These are phyloP conservation scores for Melanophora roralis DNA, from an alignment of 2,888 invertebrate genomes.

Conservation along the genomic window DNA sequence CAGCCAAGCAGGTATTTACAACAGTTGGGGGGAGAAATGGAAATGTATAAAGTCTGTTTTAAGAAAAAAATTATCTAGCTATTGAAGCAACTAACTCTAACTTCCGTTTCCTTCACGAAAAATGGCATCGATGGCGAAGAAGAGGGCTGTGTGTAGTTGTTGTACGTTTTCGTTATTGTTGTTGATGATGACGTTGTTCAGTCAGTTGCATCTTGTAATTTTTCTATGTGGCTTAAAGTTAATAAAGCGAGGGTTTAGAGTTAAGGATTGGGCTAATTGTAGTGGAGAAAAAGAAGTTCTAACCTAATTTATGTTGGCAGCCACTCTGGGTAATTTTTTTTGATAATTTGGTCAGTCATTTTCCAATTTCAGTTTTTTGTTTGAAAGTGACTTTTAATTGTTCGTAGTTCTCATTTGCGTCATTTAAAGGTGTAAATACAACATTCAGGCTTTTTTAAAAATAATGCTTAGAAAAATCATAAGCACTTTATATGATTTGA, in stretches of 20 bases:
- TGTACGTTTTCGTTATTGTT: background rate
- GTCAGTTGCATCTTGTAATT: conserved; percentile 37
- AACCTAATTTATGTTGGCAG: too few relatives aligned
- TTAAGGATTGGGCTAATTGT: too few relatives aligned
- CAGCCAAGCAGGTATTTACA: conserved; percentile 25
- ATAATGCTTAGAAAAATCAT: too few relatives aligned
- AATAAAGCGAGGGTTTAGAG: background rate
- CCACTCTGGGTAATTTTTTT: too few relatives aligned
- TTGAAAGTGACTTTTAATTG: too few relatives aligned
- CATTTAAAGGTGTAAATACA: too few relatives aligned
- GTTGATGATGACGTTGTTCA: conserved; percentile 12
- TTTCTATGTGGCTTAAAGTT: conserved; percentile 37
- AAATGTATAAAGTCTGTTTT: background rate
- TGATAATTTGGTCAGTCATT: too few relatives aligned
- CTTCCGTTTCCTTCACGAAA: conserved; percentile 61
- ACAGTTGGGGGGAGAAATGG: conserved; percentile 25
- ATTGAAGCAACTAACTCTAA: conserved; percentile 64
- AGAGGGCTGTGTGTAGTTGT: conserved; percentile 11
- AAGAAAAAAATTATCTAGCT: conserved; percentile 46
- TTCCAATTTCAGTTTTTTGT: too few relatives aligned
- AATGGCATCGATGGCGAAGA: conserved; percentile 2
- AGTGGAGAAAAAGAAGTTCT: too few relatives aligned
- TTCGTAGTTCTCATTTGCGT: too few relatives aligned
- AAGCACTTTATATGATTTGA: too few relatives aligned
- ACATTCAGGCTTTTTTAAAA: too few relatives aligned